A percentile compares a stretch with the other conserved stretches of the same genome.
phyloP scores from a whole-genome alignment of 2,888 invertebrate species.

The Ceriagrion tenellum region DNA sequence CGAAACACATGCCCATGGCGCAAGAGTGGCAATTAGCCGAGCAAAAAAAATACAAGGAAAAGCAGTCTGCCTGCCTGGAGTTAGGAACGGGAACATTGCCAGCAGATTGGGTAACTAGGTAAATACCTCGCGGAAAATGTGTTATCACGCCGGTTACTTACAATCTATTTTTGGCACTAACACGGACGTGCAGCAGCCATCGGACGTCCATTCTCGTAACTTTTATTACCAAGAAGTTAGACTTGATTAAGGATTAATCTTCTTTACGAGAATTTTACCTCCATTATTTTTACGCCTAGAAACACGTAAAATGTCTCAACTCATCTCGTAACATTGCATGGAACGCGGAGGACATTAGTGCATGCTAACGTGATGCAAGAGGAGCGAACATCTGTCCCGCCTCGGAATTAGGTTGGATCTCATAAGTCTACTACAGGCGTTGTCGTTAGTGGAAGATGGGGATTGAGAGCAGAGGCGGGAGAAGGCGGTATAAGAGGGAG shows the following conservation, averaged over 20 bases:
- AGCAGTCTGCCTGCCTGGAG: neutral
- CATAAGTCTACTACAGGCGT: neutral
- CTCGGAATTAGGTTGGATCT: constrained; percentile 9
- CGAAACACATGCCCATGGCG: neutral
- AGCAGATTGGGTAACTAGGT: neutral
- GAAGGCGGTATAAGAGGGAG: neutral
- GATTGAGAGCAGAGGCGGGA: neutral
- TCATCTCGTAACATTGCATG: neutral
- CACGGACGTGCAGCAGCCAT: neutral
- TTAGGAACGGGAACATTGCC: neutral
- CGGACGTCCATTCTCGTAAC: neutral
- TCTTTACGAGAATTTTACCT: neutral
- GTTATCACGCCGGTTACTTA: neutral
- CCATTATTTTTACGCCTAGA: neutral
- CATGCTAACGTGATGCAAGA: neutral
- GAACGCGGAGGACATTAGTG: neutral
- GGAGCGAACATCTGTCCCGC: neutral
- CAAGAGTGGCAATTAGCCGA: neutral
- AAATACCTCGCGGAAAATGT: neutral
- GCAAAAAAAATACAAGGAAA: neutral
- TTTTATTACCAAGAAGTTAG: neutral
- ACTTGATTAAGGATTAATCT: neutral
- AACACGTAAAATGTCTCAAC: neutral
- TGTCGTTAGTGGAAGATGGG: neutral
- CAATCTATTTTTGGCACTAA: neutral